Evolutionary conservation across 2,797 vertebrate species (phyloP), one percentile per base, ranked within the genome.

Genomic region (Pampus argenteus): DNA sequence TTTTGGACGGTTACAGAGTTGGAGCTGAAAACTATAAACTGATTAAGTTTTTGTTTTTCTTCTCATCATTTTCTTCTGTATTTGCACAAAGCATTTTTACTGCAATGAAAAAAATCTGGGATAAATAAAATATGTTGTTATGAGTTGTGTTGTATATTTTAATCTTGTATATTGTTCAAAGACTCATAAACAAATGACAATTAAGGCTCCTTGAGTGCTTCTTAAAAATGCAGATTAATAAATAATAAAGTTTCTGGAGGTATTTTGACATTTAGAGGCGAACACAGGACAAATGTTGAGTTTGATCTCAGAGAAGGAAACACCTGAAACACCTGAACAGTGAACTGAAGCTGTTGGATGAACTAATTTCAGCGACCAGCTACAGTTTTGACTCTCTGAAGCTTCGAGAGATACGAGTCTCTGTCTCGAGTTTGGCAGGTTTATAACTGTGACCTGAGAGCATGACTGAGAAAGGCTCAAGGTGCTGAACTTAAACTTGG

Each of bases 401-500:
- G 69, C 63, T 61, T 25, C 23, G 45, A 59, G 62, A 79, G 50
- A 67, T 48, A 6, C 3, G 31, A 51, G 75, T 67, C 74, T 64
- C 78, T 31, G 65, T 59, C 78, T 78, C 73, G 49, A 69, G 65
- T 74, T 88, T 86, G 81, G 77, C 83, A 85, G 89, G 85, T 92
- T 91, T 91, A 86, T 84, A 81, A 81, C 84, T 76, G 52, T 50
- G 81, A 89, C 84, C 86, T 79, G 70, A 66, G 71, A 86, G 69
- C 89, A 82, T 7, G 91, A 73, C 82, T 73, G 87, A 90, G 89
- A 91, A 89, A 86, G 84, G 71, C 90, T 82, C 85, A 91, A 91
- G 92, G 92, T 90, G 86, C 91, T 92, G 90, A 92, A 93, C 91
- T 92, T 93, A 85, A 93, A 94, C 91, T 91, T 92, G 92, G 93